Evolutionary conservation across 2,797 vertebrate species (phyloP).

Genomic region (Acanthornis magna): DNA sequence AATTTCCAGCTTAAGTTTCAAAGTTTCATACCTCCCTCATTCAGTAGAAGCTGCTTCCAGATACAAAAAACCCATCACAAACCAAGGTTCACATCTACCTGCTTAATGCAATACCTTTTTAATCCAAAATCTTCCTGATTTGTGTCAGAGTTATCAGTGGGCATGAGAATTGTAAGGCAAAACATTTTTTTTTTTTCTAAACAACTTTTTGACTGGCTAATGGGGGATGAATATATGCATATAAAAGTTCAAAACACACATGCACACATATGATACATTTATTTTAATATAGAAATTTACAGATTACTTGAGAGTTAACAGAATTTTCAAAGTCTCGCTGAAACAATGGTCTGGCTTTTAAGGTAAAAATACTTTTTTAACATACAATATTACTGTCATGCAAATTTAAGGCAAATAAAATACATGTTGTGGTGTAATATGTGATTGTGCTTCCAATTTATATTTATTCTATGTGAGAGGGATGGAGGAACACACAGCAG

Average conservation of each 20-base stretch:
- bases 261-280: neutral
- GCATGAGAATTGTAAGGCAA: neutral
- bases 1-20: neutral
- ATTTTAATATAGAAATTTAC: neutral
- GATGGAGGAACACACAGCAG: neutral
- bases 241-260: neutral
- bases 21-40: neutral
- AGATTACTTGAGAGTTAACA: neutral
- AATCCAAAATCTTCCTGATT: neutral
- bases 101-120: neutral
- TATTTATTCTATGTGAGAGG: neutral
- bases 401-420: neutral
- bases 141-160: neutral
- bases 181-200: neutral
- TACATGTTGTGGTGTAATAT: neutral
- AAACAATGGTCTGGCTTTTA: neutral
- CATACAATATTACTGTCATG: neutral
- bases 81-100: neutral
- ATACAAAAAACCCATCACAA: fast-evolving
- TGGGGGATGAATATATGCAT: fast-evolving
- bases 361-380: neutral
- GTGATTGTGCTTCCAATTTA: neutral
- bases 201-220: neutral
- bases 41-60: neutral
- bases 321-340: neutral